Evolutionary conservation across 1,140 invertebrate genomes (phyloP).

Genomic region (Probaryconus sp.): DNA sequence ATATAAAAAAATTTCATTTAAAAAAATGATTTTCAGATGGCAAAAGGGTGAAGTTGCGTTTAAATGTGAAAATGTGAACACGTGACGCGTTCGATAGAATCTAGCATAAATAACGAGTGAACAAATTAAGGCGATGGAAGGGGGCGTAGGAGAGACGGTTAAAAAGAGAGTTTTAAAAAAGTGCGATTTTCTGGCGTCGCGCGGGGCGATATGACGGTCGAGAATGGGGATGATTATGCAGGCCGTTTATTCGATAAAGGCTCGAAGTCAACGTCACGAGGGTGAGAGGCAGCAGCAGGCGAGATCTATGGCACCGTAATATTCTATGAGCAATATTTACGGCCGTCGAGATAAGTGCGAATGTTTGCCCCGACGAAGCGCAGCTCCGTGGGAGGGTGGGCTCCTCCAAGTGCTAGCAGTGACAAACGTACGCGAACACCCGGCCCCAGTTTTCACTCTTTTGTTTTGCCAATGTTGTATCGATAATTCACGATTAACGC

Average conservation of each 20-base stretch:
- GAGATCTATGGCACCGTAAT: conserved; percentile 73
- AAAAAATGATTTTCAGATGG: conserved; percentile 4
- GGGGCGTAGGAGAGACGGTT: neutral
- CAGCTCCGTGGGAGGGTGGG: conserved; percentile 44
- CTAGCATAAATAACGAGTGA: conserved; percentile 56
- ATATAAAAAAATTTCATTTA: no score
- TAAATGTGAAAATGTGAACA: conserved; percentile 28
- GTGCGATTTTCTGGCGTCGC: conserved; percentile 38
- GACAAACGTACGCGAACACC: conserved; percentile 45
- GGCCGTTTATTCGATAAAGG: conserved; percentile 74
- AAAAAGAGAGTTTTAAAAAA: conserved; percentile 23
- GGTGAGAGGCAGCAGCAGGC: conserved; percentile 37
- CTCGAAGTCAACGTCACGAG: conserved; percentile 64
- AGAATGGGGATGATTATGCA: conserved; percentile 70
- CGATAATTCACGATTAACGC: conserved; percentile 62
- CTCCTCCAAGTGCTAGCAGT: conserved; percentile 18
- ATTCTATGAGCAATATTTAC: conserved; percentile 76
- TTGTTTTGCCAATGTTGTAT: conserved; percentile 43
- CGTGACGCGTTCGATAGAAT: conserved; percentile 48
- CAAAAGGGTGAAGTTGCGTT: conserved; percentile 13
- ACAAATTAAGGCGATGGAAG: conserved; percentile 50
- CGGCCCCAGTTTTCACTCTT: conserved; percentile 22
- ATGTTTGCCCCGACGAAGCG: conserved; percentile 66
- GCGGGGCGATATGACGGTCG: conserved; percentile 30
- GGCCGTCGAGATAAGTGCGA: conserved; percentile 72